A percentile compares a stretch with the other conserved stretches of the same genome.
Evolutionary conservation across 2,797 vertebrate species (phyloP).

Genomic region (Zalophus californianus): DNA sequence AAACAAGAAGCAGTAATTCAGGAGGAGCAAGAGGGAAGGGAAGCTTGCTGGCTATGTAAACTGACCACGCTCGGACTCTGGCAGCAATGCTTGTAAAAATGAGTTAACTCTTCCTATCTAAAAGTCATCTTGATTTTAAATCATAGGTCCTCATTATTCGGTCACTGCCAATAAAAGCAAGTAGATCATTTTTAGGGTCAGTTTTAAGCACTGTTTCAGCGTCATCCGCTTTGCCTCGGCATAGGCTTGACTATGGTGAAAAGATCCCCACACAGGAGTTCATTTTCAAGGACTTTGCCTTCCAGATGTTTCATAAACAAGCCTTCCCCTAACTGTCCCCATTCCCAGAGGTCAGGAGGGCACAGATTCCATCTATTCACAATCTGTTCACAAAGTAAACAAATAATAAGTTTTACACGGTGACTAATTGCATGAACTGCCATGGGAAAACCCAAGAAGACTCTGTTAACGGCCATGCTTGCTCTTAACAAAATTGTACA

Average conservation of each 20-base stretch:
- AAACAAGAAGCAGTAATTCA: conserved; percentile 49
- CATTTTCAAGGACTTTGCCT: conserved; percentile 31
- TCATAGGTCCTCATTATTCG: conserved; percentile 40
- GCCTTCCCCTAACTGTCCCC: not conserved
- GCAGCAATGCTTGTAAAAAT: conserved; percentile 39
- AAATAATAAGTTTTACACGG: conserved; percentile 58
- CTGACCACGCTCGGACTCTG: not conserved
- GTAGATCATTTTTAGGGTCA: conserved; percentile 40
- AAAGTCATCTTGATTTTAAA: conserved; percentile 53
- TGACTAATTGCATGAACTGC: not conserved
- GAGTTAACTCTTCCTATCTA: conserved; percentile 43
- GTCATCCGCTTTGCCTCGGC: not conserved
- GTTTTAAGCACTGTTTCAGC: conserved; percentile 29
- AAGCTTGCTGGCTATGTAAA: not conserved
- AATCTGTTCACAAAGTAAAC: conserved; percentile 73
- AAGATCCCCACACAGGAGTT: not conserved
- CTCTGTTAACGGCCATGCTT: not conserved
- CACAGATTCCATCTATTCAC: conserved; percentile 29
- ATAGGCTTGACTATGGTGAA: not conserved
- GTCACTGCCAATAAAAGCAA: conserved; percentile 58
- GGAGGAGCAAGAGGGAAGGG: not conserved
- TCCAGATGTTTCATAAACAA: conserved; percentile 73
- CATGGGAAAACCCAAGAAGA: conserved; percentile 43
- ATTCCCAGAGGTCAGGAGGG: conserved; percentile 59
- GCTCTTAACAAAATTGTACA: not conserved